Percentiles rank a stretch among this genome's conserved stretches.
These are phyloP conservation scores for Tachyglossus aculeatus DNA, from an alignment of 2,797 vertebrate genomes.

Conservation along the genomic window DNA sequence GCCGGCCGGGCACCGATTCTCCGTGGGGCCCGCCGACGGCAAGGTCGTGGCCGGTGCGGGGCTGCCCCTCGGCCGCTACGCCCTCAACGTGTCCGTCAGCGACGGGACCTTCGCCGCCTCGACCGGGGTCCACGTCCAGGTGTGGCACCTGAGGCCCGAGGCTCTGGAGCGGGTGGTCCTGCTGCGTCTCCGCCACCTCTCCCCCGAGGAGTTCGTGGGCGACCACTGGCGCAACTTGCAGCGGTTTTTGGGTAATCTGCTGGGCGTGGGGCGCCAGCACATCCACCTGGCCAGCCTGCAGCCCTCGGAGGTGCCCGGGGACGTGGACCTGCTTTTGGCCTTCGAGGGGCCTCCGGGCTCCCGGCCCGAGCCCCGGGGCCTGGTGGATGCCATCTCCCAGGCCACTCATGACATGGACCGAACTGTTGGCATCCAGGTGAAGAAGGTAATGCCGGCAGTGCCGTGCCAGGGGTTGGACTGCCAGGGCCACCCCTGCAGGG, in stretches of 20 bases:
- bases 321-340: conserved; percentile 86
- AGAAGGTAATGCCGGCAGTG: conserved; percentile 78
- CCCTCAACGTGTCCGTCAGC: conserved; percentile 87
- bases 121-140: conserved; percentile 78
- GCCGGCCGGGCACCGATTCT: conserved; percentile 73
- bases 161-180: conserved; percentile 83
- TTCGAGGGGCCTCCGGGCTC: conserved; percentile 72
- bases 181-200: conserved; percentile 80
- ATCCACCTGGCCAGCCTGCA: conserved; percentile 93
- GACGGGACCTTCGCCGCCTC: conserved; percentile 86
- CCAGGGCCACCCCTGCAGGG: conserved; percentile 81
- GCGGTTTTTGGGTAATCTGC: conserved; percentile 79
- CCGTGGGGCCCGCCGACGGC: conserved; percentile 82
- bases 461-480: conserved; percentile 83
- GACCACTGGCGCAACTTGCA: conserved; percentile 93
- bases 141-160: conserved; percentile 82
- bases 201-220: conserved; percentile 89
- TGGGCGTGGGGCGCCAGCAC: conserved; percentile 79
- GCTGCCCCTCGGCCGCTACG: conserved; percentile 84
- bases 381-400: conserved; percentile 74
- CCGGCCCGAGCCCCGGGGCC: conserved; percentile 62
- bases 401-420: conserved; percentile 81
- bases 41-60: conserved; percentile 84
- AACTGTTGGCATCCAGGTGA: conserved; percentile 79
- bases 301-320: conserved; percentile 69